Base-by-base conservation (phyloP, 2,888 invertebrate species). In the Torymus tubicola region DNA sequence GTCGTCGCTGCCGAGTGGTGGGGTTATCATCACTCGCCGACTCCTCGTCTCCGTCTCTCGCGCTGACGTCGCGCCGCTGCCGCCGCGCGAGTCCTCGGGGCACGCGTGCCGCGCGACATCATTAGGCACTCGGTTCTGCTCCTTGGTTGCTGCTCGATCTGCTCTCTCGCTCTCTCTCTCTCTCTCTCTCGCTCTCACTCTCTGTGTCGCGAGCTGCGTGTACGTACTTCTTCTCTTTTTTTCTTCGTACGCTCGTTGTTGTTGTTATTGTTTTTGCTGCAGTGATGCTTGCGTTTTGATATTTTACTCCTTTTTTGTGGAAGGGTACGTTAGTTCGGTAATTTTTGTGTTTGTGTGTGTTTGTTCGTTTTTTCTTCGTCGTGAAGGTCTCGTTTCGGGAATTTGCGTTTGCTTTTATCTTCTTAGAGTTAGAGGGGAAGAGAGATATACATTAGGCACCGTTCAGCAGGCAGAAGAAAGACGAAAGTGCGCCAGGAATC, bases 11-110 rank as follows among this genome's bases (percentile, higher is more conserved):
- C 42, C 42, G 42, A 42, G 42, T 42, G 42, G 42, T 42, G 42
- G 42, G 42, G 42, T 42, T 42, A 42, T 42, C 42, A 58, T 81
- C 81, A 78, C 78, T 72, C 75, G 72, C 81, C 81, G 42, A 75
- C 71, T 10, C 70, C 78, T 21, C 75, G 50, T 58, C 76, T 18
- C 42, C 80, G 52, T 57, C 71, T 64, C 53, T 24, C 53, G 4
- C 52, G 69, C 69, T 63, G 68, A 24, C 74, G 24, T 14, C 67
- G n/a, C 57, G 67, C 12, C 52, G 63, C 13, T 16, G 65, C 67
- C 14, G 60, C 65, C 21, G 21, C 58, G 16, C 4, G 50, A 65
- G n/a, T 50, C 5, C 31, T 21, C 24, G 50, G 18, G 18, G 24
- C 42, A 42, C 42, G 42, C 42, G 42, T 50, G 12, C 53, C 64